Evolutionary conservation across 1,140 invertebrate genomes (phyloP), one percentile per base, ranked within the genome.

Genomic region (Musca domestica): DNA sequence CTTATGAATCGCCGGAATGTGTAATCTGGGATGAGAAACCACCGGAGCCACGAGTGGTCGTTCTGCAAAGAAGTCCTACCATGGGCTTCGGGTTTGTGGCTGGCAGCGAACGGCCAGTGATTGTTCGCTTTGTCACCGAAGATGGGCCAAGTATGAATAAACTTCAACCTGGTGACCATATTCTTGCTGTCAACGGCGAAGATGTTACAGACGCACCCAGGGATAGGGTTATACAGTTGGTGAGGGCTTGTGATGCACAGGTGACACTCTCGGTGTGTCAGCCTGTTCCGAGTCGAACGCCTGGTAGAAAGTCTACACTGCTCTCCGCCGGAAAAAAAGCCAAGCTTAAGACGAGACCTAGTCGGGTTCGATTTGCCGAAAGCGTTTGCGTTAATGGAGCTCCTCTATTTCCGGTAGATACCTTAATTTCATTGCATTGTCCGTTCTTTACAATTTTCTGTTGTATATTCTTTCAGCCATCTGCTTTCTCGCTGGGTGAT

Each of bases 1-100:
- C 93, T 0, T 94, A 95, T 74, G 92, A 95, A 75, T 92, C 87
- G 2, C 88, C 88, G 1, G 79, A 83, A 20, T 74, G 88, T 65
- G 84, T 88, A 68, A 83, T 83, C 23, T 82, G 87, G 73, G 87
- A 85, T n/a, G 84, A 87, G 64, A 83, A 87, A 71, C 87, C 88
- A 0, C 92, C 93, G 0, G 88, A 91, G 69, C 93, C 93, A 0
- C 81, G 94, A 3, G 85, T 88, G 15, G 90, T 95, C 6, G 85
- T 87, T 58, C 83, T 96, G 30, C 83, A 86, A 63, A 82, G 94
- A 54, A 90, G 89, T 74, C 84, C 89, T 0, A 88, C 91, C 46
- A 85, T 95, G 47, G 94, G 94, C 0, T 97, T 96, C 79, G 95
- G 95, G 1, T 97, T 97, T 81, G 94, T 97, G 1, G 95, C 95